Evolutionary conservation across 2,888 invertebrate genomes (phyloP).

Genomic region (Chrysina gloriosa): DNA sequence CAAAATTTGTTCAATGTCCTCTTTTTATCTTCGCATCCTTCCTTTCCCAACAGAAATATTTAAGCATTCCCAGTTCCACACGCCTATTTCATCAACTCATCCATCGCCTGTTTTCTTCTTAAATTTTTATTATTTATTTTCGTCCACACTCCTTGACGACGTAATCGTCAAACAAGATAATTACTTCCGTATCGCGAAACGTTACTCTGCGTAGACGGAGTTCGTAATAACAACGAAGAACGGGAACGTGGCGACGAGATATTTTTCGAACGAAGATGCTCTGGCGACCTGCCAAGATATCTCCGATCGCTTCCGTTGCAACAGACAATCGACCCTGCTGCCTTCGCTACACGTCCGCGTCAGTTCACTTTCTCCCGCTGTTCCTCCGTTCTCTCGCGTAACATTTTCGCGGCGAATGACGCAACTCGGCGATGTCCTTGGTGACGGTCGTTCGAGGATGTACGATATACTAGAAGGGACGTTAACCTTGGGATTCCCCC

Average conservation of each 20-base stretch:
- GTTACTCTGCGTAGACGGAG: too few relatives aligned
- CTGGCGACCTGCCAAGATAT: conserved; percentile 7
- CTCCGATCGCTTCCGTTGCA: conserved; percentile 17
- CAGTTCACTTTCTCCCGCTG: conserved; percentile 3
- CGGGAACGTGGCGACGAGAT: neutral
- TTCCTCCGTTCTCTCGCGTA: neutral
- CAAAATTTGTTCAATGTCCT: too few relatives aligned
- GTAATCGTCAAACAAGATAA: conserved; percentile 9
- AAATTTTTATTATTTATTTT: too few relatives aligned
- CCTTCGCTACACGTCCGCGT: neutral
- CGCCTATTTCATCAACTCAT: too few relatives aligned
- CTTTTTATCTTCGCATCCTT: too few relatives aligned
- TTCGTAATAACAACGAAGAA: neutral
- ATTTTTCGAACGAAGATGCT: neutral
- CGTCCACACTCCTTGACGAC: too few relatives aligned
- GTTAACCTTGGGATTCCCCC: neutral
- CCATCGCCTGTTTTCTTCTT: too few relatives aligned
- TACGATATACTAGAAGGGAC: neutral
- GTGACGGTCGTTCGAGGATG: neutral
- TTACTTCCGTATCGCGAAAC: neutral
- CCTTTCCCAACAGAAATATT: too few relatives aligned
- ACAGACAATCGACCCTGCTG: conserved; percentile 1
- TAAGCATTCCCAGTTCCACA: too few relatives aligned
- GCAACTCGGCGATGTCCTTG: neutral
- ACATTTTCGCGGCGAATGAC: too few relatives aligned